These are phyloP conservation scores for Squalus acanthias DNA, from an alignment of 2,797 vertebrate genomes.

Conservation along the genomic window DNA sequence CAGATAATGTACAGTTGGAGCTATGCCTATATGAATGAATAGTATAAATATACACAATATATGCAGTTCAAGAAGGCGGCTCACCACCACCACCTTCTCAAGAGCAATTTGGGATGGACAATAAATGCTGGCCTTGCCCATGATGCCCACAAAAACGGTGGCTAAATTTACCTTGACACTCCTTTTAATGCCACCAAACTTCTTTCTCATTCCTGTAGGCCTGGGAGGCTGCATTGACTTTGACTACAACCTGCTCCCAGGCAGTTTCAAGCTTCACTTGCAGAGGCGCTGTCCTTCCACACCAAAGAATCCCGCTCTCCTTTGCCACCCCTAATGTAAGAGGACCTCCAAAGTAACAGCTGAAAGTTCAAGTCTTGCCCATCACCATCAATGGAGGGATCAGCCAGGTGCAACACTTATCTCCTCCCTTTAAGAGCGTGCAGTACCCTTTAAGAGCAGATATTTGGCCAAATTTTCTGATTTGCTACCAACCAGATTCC, in stretches of 20 bases:
- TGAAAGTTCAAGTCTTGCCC: not conserved
- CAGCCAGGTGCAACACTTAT: not conserved
- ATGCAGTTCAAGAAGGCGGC: no score
- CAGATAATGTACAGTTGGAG: no score
- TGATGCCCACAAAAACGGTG: not conserved
- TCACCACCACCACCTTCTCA: no score
- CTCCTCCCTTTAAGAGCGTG: not conserved
- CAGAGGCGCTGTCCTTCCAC: not conserved
- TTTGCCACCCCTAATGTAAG: not conserved
- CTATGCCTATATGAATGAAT: no score
- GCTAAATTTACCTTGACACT: not conserved
- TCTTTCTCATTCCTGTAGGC: not conserved
- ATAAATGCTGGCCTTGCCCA: no score
- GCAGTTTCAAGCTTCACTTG: not conserved
- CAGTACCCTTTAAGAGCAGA: not conserved
- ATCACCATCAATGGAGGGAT: not conserved
- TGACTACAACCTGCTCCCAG: not conserved
- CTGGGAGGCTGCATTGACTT: not conserved
- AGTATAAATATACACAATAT: no score
- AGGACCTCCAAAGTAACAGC: not conserved
- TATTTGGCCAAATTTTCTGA: not conserved
- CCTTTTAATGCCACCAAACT: not conserved
- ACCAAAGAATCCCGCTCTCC: not conserved
- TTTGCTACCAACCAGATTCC: not conserved
- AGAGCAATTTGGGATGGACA: no score